Percentiles rank a stretch among this genome's conserved stretches.
Evolutionary conservation across 2,888 invertebrate genomes (phyloP).

Genomic region (Brachyptera risi): DNA sequence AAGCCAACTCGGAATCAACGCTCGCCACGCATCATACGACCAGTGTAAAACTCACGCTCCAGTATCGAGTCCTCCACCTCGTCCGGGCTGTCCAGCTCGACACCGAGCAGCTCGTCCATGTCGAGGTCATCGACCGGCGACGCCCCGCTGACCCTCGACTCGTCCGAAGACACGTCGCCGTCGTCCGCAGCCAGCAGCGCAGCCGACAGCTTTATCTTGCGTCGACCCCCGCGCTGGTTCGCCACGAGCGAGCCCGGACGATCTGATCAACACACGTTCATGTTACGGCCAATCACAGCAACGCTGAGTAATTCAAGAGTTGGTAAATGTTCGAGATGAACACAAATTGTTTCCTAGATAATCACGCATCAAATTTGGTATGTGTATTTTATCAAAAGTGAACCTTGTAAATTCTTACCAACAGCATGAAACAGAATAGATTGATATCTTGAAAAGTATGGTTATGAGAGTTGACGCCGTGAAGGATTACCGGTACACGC

Average conservation of each 20-base stretch:
- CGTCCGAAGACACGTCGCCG: conserved; percentile 23
- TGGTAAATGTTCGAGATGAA: not conserved
- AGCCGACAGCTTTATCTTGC: conserved; percentile 41
- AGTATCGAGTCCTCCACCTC: conserved; percentile 47
- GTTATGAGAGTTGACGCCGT: too few species aligned
- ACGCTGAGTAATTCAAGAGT: too few species aligned
- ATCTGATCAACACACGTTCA: conserved; percentile 34
- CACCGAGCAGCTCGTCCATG: conserved; percentile 43
- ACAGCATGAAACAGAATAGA: too few species aligned
- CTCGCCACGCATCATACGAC: too few species aligned
- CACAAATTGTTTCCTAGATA: too few species aligned
- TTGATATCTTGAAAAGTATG: too few species aligned
- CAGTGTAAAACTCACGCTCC: conserved; percentile 44
- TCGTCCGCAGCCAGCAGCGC: conserved; percentile 40
- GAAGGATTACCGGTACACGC: too few species aligned
- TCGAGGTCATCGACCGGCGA: conserved; percentile 48
- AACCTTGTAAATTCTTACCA: too few species aligned
- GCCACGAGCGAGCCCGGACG: conserved; percentile 37
- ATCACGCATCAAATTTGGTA: too few species aligned
- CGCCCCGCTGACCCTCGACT: not conserved
- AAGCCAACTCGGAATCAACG: too few species aligned
- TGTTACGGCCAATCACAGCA: not conserved
- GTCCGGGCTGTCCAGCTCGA: conserved; percentile 47
- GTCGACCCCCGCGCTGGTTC: conserved; percentile 30
- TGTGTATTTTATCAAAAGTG: too few species aligned